Evolutionary conservation across 2,888 invertebrate species (phyloP).

Genomic region (Dicycla oo): DNA sequence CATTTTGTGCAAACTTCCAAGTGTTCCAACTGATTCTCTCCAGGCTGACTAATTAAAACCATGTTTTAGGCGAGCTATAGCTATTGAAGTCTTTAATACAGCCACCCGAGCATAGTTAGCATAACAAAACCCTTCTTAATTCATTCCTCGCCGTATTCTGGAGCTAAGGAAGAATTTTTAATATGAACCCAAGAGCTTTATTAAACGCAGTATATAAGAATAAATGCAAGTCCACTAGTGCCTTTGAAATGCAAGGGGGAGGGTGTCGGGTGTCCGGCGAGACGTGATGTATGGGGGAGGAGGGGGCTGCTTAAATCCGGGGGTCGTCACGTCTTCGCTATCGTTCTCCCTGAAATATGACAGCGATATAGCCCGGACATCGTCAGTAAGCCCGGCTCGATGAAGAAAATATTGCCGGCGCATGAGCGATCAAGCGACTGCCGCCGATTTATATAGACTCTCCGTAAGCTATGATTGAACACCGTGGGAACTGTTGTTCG

Average conservation of each 20-base stretch:
- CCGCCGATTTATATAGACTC: conserved; percentile 62
- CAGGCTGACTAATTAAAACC: conserved; percentile 66
- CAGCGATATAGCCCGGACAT: conserved; percentile 82
- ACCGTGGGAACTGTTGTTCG: conserved; percentile 53
- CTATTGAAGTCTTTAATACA: conserved; percentile 62
- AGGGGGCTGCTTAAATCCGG: conserved; percentile 61
- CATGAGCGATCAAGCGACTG: conserved; percentile 77
- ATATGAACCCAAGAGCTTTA: conserved; percentile 84
- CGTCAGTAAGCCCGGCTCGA: conserved; percentile 84
- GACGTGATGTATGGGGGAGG: conserved; percentile 69
- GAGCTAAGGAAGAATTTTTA: conserved; percentile 83
- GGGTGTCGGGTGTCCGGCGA: conserved; percentile 62
- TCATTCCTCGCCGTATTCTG: conserved; percentile 72
- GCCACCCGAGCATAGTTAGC: conserved; percentile 69
- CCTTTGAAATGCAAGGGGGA: conserved; percentile 71
- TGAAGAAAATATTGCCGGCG: conserved; percentile 85
- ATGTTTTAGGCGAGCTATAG: conserved; percentile 62
- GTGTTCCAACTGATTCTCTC: conserved; percentile 61
- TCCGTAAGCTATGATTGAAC: conserved; percentile 66
- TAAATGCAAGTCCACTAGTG: conserved; percentile 79
- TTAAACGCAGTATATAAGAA: conserved; percentile 80
- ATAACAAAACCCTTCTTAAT: conserved; percentile 76
- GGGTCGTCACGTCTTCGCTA: conserved; percentile 82
- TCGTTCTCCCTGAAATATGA: conserved; percentile 86
- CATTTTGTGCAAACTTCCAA: conserved; percentile 63